A percentile compares a stretch with the other conserved stretches of the same genome.
Evolutionary conservation across 1,140 invertebrate genomes (phyloP).

Genomic region (Mylabris phalerata): DNA sequence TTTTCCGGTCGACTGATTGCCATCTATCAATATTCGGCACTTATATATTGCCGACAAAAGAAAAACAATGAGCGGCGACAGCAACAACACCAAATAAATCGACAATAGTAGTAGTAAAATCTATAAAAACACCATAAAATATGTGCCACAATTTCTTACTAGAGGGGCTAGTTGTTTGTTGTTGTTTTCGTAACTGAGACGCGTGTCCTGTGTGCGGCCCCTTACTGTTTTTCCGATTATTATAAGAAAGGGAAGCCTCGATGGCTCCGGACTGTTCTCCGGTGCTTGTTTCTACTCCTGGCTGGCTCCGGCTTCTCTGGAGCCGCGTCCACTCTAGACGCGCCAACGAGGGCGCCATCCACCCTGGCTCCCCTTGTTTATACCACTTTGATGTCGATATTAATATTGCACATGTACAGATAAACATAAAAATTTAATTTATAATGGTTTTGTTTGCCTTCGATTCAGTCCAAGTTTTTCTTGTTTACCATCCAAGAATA

Average conservation of each 20-base stretch:
- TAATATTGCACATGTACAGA: conserved; percentile 20
- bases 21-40: conserved; percentile 3
- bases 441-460: conserved; percentile 14
- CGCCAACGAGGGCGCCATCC: conserved; percentile 12
- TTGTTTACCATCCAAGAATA: conserved; percentile 4
- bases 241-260: not conserved
- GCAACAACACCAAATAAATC: not conserved
- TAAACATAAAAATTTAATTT: conserved; percentile 17
- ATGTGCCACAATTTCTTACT: conserved; percentile 2
- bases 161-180: conserved; percentile 6
- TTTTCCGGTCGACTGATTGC: conserved; percentile 3
- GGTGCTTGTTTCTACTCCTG: conserved; percentile 18
- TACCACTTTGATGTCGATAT: conserved; percentile 22
- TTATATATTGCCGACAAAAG: not conserved
- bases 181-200: conserved; percentile 18
- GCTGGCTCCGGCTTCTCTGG: conserved; percentile 17
- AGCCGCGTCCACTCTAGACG: conserved; percentile 17
- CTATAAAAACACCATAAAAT: conserved; percentile 16
- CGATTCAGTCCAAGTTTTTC: conserved; percentile 4
- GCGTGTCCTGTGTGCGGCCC: conserved; percentile 11
- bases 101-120: not conserved
- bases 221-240: not conserved
- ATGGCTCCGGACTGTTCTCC: conserved; percentile 12
- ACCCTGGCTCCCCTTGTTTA: conserved; percentile 22
- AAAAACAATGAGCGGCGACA: conserved; percentile 14